Percentiles rank a stretch among this genome's conserved stretches.
phyloP scores from a whole-genome alignment of 2,888 invertebrate genomes.

The Adelognathus sp. region DNA sequence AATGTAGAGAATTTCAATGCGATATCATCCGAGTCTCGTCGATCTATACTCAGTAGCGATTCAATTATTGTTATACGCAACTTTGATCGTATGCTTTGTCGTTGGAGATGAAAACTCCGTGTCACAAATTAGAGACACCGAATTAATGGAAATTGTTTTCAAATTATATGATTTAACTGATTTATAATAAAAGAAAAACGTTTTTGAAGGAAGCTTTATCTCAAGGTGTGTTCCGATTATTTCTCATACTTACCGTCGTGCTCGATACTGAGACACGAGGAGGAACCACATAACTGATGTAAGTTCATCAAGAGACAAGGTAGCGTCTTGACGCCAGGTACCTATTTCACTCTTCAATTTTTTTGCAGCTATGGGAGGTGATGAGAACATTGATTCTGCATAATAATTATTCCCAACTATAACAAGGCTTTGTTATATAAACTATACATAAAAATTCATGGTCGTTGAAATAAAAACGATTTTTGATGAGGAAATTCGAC shows the following conservation, averaged over 20 bases:
- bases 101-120: constrained; percentile 30
- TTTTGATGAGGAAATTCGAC: too few species aligned
- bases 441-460: too few species aligned
- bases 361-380: too few species aligned
- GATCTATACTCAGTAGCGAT: constrained; percentile 16
- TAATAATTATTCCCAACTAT: too few species aligned
- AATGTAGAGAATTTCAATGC: constrained; percentile 22
- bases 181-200: constrained; percentile 53
- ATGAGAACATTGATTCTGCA: too few species aligned
- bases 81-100: constrained; percentile 50
- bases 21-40: constrained; percentile 15
- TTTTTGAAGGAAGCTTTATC: constrained; percentile 25
- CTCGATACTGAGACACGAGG: too few species aligned
- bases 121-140: constrained; percentile 26
- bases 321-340: too few species aligned
- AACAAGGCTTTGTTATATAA: too few species aligned
- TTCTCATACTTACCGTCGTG: background rate
- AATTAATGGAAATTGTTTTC: constrained; percentile 52
- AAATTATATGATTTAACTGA: constrained; percentile 56
- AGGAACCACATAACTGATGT: too few species aligned
- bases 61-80: constrained; percentile 58
- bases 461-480: too few species aligned
- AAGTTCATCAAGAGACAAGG: too few species aligned
- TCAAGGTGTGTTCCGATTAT: background rate
- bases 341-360: too few species aligned